Base-by-base conservation (phyloP, 1,140 invertebrate genomes). In the Leptopilina clavipes region DNA sequence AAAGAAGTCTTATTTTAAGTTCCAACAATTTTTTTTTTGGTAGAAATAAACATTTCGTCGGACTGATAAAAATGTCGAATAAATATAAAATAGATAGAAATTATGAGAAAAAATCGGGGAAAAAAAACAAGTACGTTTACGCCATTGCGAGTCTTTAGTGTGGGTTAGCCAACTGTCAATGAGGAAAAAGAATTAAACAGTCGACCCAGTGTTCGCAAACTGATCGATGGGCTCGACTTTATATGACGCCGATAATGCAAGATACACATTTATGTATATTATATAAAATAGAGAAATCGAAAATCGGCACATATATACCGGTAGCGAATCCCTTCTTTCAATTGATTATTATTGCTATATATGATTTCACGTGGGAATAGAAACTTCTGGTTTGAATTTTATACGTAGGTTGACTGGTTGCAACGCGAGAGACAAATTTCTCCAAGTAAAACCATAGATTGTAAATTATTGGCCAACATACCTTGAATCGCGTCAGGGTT, bases 121-220 rank as follows among this genome's bases (percentile, higher is more conserved):
- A n/a, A 52, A 52, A 17, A 17, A 25, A 11, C 56, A 5, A 10
- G 19, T 22, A 2, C 17, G 19, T 14, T 65, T 65, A 65, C 56
- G 56, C 56, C 56, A 59, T 22, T 65, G 59, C 59, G 25, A 31
- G 22, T 31, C n/a, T 65, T 37, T 65, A 31, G 59, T 65, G 59
- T 65, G 59, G 59, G 59, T 65, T 65, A 65, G 59, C 19, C 12
- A 65, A 65, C 59, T 65, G 59, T n/a, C 59, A 65, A 65, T 65
- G 59, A 65, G 59, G 11, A n/a, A 65, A 65, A 65, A 65, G 25
- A 31, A 65, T 31, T 11, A 65, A 65, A 65, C 59, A 65, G n/a
- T 3, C 14, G 22, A 31, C 59, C 59, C 59, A 25, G 59, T 31
- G 14, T 65, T 37, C 22, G 25, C 25, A 22, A 65, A 31, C 59